These are phyloP conservation scores for Andrena minutula DNA, from an alignment of 2,888 invertebrate species.

Conservation along the genomic window DNA sequence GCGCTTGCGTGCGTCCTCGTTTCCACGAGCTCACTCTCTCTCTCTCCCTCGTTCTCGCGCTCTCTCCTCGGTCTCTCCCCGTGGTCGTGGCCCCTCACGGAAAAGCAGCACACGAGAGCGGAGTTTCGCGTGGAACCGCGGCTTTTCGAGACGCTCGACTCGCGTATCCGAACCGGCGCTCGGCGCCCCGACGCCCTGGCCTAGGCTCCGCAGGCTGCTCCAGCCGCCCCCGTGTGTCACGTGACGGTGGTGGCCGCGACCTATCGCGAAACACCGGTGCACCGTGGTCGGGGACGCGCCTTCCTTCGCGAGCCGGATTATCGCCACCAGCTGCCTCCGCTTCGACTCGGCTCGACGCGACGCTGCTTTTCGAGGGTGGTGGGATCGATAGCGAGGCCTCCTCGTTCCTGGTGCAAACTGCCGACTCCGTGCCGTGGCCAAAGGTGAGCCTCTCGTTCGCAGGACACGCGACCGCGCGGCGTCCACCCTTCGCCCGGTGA, in stretches of 20 bases:
- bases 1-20: slow-evolving; percentile 71
- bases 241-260: neutral
- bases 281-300: neutral
- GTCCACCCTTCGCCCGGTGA: neutral
- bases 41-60: no score
- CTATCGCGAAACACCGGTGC: neutral
- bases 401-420: neutral
- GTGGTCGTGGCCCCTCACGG: neutral
- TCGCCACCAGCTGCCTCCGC: no score
- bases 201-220: neutral
- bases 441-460: slow-evolving; percentile 32
- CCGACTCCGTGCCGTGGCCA: neutral
- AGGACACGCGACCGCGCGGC: slow-evolving; percentile 24
- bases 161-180: neutral
- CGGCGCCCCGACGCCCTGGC: neutral
- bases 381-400: slow-evolving; percentile 33
- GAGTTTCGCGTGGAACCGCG: slow-evolving; percentile 29
- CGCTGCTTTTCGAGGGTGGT: slow-evolving; percentile 9
- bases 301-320: no score
- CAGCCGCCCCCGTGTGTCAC: neutral
- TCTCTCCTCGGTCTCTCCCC: slow-evolving; percentile 1
- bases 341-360: neutral
- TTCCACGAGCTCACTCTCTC: slow-evolving; percentile 8
- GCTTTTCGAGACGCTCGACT: slow-evolving; percentile 14
- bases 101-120: slow-evolving; percentile 1